phyloP scores from a whole-genome alignment of 2,113 vertebrate species.

The Corythornis vintsioides region DNA sequence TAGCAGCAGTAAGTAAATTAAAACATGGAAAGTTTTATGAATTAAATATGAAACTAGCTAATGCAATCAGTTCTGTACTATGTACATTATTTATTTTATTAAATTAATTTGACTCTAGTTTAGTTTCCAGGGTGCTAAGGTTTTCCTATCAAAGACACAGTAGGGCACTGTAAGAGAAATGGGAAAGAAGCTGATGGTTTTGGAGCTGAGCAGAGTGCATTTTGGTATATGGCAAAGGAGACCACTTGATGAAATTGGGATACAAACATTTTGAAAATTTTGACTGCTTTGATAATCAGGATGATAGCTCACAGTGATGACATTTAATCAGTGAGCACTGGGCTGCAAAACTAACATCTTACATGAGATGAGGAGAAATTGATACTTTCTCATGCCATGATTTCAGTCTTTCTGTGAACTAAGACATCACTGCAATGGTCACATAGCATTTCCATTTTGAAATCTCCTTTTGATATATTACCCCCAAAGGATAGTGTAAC shows the following conservation, averaged over 20 bases:
- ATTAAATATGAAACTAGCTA: conserved; percentile 61
- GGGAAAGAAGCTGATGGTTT: not conserved
- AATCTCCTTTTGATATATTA: conserved; percentile 7
- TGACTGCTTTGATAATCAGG: not conserved
- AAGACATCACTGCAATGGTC: not conserved
- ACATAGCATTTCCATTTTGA: conserved; percentile 24
- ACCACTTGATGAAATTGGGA: not conserved
- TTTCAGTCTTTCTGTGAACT: not conserved
- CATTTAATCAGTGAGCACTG: not conserved
- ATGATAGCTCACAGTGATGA: not conserved
- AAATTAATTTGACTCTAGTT: conserved; percentile 45
- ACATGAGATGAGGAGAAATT: not conserved
- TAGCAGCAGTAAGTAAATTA: conserved; percentile 51
- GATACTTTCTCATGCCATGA: not conserved
- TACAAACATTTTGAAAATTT: not conserved
- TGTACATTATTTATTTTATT: conserved; percentile 57
- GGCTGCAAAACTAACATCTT: not conserved
- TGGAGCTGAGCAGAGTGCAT: not conserved
- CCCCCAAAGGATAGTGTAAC: not conserved
- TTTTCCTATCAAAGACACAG: conserved; percentile 26
- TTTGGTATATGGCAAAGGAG: not conserved
- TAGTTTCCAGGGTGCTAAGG: conserved; percentile 13
- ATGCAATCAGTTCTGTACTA: conserved; percentile 37
- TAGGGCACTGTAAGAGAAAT: not conserved
- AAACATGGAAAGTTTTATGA: conserved; percentile 48